phyloP scores from a whole-genome alignment of 2,888 invertebrate genomes.

The Oxytorus armatus region DNA sequence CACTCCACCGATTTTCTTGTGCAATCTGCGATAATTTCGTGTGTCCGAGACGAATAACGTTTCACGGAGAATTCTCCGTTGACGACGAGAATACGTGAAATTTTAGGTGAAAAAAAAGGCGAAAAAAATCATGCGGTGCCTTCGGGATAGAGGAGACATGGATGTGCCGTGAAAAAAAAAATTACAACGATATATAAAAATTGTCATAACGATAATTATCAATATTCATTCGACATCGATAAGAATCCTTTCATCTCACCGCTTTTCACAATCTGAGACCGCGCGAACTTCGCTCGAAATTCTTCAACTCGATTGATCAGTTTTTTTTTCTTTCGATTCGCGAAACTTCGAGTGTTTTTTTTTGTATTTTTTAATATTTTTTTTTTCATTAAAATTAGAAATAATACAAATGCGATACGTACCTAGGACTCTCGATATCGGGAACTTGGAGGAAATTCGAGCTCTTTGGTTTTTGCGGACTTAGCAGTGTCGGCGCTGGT shows the following conservation, averaged over 20 bases:
- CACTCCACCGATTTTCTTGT: no score
- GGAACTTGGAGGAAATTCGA: constrained; percentile 97
- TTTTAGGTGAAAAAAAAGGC: constrained; percentile 1
- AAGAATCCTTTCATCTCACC: constrained; percentile 72
- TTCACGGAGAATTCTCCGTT: background rate
- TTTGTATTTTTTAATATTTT: constrained; percentile 14
- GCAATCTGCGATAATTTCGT: no score
- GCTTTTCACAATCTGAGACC: constrained; percentile 1
- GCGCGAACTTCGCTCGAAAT: constrained; percentile 34
- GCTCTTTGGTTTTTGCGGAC: constrained; percentile 94
- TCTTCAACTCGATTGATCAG: constrained; percentile 23
- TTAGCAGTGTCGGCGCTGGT: constrained; percentile 93
- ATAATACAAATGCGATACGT: no score
- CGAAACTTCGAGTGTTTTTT: constrained; percentile 13
- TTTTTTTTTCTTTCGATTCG: constrained; percentile 13
- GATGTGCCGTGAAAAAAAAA: constrained; percentile 81
- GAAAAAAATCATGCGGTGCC: constrained; percentile 80
- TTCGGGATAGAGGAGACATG: constrained; percentile 82
- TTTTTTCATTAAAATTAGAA: no score
- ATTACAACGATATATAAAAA: constrained; percentile 65
- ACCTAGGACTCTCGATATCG: constrained; percentile 93
- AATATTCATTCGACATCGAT: constrained; percentile 74
- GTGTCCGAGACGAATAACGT: background rate
- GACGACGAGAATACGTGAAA: no score
- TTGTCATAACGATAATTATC: constrained; percentile 23